Evolutionary conservation across 2,888 invertebrate species (phyloP), one percentile per base, ranked within the genome.

Genomic region (Drosophila stalkeri): DNA sequence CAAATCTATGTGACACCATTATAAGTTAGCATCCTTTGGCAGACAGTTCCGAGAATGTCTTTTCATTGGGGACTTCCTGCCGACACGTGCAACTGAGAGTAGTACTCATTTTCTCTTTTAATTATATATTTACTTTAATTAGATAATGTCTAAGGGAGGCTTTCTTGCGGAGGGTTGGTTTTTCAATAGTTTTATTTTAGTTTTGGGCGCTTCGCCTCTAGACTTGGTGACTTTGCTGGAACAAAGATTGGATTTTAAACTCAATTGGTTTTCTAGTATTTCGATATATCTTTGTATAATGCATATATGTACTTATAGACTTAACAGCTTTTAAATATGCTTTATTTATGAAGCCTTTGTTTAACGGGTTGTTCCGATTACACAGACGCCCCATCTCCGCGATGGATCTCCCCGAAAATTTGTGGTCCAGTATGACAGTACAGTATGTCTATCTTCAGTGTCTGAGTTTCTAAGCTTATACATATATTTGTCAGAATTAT

Each of bases 21-120:
- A 65, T 77, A 75, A 75, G 70, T 65, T 72, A 62, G 81, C 72
- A 81, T 81, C 82, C 81, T 76, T 81, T 78, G 65, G 39, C 57
- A 64, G 59, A 59, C 72, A 59, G 51, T 81, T 80, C 78, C 66
- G 14, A 43, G 78, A 80, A 81, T 47, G 51, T 23, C 46, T 8
- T 2, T 41, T 49, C 60, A 59, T 68, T 68, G 49, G 60, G 64
- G 76, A 81, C 81, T 86, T 86, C 82, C 86, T 81, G 82, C 12
- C 60, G 74, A 75, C 81, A 77, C 80, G 73, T 72, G 73, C 72
- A 72, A 61, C 64, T 65, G 60, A 56, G 63, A 61, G 52, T 63
- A 33, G 16, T 44, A n/a, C 51, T 27, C 11, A 20, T 7, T 61
- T 64, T 14, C 27, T 60, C 27, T 60, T 70, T 70, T 73, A 77